phyloP scores from a whole-genome alignment of 2,113 vertebrate genomes.

The Melanerpes aurifrons region DNA sequence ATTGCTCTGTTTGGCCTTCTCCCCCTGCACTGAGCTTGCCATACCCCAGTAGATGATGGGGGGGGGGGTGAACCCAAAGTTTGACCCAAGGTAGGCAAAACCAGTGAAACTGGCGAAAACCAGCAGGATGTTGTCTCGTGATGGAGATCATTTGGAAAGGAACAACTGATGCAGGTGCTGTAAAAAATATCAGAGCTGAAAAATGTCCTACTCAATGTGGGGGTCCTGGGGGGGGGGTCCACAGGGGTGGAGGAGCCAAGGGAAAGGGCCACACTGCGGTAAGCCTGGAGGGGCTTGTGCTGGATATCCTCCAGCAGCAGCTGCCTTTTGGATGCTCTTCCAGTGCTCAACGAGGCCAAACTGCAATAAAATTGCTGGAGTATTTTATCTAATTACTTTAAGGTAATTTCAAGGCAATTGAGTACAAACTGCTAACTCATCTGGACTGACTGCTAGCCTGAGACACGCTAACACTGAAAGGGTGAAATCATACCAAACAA shows the following conservation, averaged over 20 bases:
- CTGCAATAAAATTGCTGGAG: neutral
- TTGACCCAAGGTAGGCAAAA: neutral
- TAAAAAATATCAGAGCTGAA: neutral
- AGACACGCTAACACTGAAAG: accelerated
- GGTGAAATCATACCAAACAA: neutral
- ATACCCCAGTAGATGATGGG: neutral
- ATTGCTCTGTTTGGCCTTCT: neutral
- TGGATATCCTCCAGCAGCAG: neutral
- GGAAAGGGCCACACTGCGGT: accelerated
- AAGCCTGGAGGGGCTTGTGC: accelerated
- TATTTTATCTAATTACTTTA: neutral
- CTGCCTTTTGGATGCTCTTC: accelerated
- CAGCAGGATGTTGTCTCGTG: accelerated
- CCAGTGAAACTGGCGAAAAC: accelerated
- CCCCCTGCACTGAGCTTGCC: accelerated
- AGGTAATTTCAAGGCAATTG: conserved; percentile 12
- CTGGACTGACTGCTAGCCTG: neutral
- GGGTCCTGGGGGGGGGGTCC: neutral
- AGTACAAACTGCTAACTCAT: neutral
- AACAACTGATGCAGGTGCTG: neutral
- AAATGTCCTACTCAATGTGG: accelerated
- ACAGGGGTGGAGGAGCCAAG: neutral
- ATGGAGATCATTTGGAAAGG: neutral
- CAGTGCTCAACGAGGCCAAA: neutral
- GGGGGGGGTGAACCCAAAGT: neutral